These are phyloP conservation scores for Phengaris arion DNA, from an alignment of 2,888 invertebrate genomes.

Conservation along the genomic window DNA sequence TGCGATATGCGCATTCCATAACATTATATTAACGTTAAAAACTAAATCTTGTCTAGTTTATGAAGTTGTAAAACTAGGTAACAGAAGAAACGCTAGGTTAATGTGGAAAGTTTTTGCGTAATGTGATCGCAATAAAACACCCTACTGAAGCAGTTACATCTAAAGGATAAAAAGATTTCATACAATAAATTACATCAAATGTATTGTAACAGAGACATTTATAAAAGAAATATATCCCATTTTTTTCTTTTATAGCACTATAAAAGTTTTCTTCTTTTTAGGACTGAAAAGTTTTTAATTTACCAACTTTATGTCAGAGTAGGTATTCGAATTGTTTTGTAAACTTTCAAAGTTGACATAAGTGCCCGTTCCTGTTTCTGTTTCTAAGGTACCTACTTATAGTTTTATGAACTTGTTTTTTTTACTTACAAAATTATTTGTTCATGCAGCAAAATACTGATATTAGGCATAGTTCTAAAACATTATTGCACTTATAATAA, in stretches of 20 bases:
- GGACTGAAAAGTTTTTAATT: not conserved
- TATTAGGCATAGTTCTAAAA: too few species aligned
- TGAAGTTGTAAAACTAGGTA: not conserved
- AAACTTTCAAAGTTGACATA: not conserved
- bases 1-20: too few species aligned
- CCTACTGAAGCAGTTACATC: not conserved
- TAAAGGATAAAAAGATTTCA: not conserved
- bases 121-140: not conserved
- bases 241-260: not conserved
- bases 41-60: not conserved
- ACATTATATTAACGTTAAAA: too few species aligned
- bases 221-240: not conserved
- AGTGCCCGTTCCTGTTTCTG: not conserved
- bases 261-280: not conserved
- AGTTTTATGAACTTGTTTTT: not conserved
- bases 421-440: not conserved
- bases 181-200: not conserved
- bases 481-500: too few species aligned
- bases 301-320: not conserved
- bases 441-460: not conserved
- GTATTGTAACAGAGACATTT: not conserved
- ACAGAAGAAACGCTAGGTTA: not conserved
- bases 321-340: not conserved
- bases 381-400: not conserved
- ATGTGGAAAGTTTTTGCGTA: not conserved